These are phyloP conservation scores for Tanypteryx hageni DNA, from an alignment of 2,888 invertebrate genomes.

Conservation along the genomic window DNA sequence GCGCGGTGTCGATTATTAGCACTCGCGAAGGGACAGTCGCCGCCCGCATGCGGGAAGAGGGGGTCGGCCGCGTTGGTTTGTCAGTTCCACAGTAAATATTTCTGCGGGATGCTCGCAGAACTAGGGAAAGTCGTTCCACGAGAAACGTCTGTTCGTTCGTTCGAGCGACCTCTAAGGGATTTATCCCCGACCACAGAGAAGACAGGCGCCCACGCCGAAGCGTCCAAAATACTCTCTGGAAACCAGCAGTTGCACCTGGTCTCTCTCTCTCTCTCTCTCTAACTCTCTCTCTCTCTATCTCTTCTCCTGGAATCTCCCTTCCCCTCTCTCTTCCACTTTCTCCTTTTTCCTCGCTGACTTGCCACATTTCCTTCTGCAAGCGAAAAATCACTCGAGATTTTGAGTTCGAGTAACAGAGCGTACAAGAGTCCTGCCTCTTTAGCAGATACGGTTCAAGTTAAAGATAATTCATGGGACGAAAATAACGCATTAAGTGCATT, in stretches of 20 bases:
- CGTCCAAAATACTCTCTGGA: neutral
- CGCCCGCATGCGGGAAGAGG: neutral
- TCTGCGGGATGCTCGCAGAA: constrained; percentile 4
- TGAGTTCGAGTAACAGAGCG: too few relatives aligned
- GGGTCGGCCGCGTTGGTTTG: neutral
- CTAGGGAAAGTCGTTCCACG: neutral
- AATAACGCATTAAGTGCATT: too few relatives aligned
- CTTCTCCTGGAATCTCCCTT: neutral
- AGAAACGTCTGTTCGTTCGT: neutral
- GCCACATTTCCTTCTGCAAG: too few relatives aligned
- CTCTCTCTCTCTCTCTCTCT: neutral
- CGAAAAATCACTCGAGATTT: too few relatives aligned
- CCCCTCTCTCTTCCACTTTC: neutral
- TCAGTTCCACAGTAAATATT: constrained; percentile 10
- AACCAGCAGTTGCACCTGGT: neutral
- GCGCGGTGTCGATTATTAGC: constrained; percentile 14
- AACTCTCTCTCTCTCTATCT: neutral
- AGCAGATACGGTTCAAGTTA: too few relatives aligned
- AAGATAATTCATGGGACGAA: too few relatives aligned
- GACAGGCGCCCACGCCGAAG: constrained; percentile 13
- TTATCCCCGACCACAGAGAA: neutral
- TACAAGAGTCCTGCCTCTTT: too few relatives aligned
- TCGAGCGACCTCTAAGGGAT: neutral
- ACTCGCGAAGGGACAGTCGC: neutral
- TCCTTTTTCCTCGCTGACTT: neutral